These are phyloP conservation scores for Tetragnatha versicolor DNA, from an alignment of 1,140 invertebrate genomes.

Conservation along the genomic window DNA sequence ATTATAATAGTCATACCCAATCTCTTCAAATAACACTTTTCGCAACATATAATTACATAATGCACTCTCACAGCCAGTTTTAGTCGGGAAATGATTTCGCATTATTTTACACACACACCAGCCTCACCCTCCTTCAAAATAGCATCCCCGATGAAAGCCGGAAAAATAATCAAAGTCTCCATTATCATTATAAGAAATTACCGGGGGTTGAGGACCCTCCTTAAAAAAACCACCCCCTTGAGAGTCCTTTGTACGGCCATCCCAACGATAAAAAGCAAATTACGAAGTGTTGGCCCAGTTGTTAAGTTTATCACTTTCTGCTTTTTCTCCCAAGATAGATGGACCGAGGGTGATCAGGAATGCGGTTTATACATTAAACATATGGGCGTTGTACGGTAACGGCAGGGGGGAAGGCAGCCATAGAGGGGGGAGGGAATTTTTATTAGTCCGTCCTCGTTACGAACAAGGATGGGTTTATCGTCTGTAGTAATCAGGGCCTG, in stretches of 20 bases:
- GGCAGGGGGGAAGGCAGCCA: neutral
- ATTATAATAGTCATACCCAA: too few relatives aligned
- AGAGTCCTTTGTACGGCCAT: too few relatives aligned
- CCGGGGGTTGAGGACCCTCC: too few relatives aligned
- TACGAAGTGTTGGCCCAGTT: slow-evolving; percentile 45
- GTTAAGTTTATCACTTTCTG: slow-evolving; percentile 51
- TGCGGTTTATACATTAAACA: slow-evolving; percentile 53
- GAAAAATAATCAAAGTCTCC: too few relatives aligned
- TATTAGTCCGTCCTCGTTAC: slow-evolving; percentile 30
- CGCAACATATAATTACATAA: slow-evolving; percentile 39
- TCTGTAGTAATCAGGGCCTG: slow-evolving; percentile 14
- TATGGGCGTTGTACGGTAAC: slow-evolving; percentile 45
- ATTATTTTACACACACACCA: slow-evolving; percentile 17
- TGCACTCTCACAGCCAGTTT: slow-evolving; percentile 11
- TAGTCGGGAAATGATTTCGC: neutral
- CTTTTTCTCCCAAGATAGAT: slow-evolving; percentile 32
- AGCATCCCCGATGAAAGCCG: too few relatives aligned
- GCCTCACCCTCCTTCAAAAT: neutral
- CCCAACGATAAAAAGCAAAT: slow-evolving; percentile 31
- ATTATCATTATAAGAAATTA: too few relatives aligned
- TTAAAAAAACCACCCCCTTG: too few relatives aligned
- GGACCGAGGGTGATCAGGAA: slow-evolving; percentile 17
- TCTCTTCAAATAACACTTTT: slow-evolving; percentile 37
- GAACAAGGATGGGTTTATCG: slow-evolving; percentile 41
- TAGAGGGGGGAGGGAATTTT: slow-evolving; percentile 14